phyloP scores from a whole-genome alignment of 2,888 invertebrate genomes.

The Hydriomena furcata region DNA sequence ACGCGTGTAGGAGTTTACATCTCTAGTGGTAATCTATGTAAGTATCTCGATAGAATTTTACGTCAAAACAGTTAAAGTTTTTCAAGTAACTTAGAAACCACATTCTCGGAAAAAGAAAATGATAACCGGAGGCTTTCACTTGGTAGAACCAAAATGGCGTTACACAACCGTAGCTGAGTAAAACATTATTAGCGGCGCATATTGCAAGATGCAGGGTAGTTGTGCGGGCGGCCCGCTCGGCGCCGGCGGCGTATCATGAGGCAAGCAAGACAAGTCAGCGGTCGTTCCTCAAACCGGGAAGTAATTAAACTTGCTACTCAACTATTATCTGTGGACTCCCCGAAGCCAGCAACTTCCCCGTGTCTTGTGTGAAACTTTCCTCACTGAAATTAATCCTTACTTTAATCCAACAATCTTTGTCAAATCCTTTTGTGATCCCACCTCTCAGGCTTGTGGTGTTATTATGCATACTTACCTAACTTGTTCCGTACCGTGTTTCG shows the following conservation, averaged over 20 bases:
- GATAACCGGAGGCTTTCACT: not conserved
- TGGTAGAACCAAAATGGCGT: constrained; percentile 3
- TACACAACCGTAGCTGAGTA: not conserved
- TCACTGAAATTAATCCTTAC: constrained; percentile 65
- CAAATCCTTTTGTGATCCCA: constrained; percentile 50
- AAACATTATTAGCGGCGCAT: constrained; percentile 12
- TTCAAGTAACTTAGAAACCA: not conserved
- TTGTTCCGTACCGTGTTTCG: constrained; percentile 14
- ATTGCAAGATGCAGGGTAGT: constrained; percentile 13
- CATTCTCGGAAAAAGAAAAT: constrained; percentile 3
- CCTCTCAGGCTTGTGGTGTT: constrained; percentile 33
- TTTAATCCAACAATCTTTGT: constrained; percentile 58
- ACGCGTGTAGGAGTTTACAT: no score
- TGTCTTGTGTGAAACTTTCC: constrained; percentile 68
- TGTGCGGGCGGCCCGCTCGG: not conserved
- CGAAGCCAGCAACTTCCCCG: constrained; percentile 65
- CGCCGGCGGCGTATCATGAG: constrained; percentile 33
- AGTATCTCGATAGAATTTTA: no score
- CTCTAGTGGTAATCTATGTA: no score
- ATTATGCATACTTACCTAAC: constrained; percentile 29
- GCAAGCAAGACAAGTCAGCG: constrained; percentile 35
- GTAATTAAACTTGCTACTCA: constrained; percentile 78
- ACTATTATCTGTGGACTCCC: constrained; percentile 71
- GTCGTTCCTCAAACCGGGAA: constrained; percentile 60
- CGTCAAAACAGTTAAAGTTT: no score